These are phyloP conservation scores for Proisotoma minuta DNA, from an alignment of 2,888 invertebrate species.

Conservation along the genomic window DNA sequence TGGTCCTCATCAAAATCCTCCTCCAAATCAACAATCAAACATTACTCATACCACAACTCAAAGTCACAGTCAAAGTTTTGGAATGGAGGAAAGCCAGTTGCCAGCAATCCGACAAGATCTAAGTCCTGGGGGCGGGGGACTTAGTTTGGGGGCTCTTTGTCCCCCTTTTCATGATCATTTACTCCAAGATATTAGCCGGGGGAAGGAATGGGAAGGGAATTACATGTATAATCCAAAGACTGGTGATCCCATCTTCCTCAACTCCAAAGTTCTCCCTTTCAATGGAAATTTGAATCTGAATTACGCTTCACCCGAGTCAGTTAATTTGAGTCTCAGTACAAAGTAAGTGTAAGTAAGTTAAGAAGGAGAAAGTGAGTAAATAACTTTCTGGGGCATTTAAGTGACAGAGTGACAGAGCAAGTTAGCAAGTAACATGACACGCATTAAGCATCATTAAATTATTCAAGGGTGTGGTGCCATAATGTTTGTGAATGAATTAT, in stretches of 20 bases:
- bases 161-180: conserved; percentile 54
- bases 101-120: not conserved
- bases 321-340: too few species aligned
- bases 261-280: conserved; percentile 72
- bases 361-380: too few species aligned
- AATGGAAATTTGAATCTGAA: conserved; percentile 24
- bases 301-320: conserved; percentile 1
- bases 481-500: too few species aligned
- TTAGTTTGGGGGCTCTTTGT: not conserved
- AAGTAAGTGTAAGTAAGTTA: too few species aligned
- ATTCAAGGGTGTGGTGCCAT: too few species aligned
- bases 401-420: too few species aligned
- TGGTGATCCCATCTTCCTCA: conserved; percentile 71
- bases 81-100: not conserved
- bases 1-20: not conserved
- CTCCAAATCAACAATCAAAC: too few species aligned
- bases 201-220: conserved; percentile 72
- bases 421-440: too few species aligned
- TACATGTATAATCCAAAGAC: conserved; percentile 68
- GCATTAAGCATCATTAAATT: too few species aligned
- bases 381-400: too few species aligned
- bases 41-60: too few species aligned
- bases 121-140: not conserved
- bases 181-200: conserved; percentile 61
- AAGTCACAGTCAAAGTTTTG: too few species aligned